Evolutionary conservation across 1,140 invertebrate genomes (phyloP), one percentile per base, ranked within the genome.

Genomic region (Arion vulgaris): DNA sequence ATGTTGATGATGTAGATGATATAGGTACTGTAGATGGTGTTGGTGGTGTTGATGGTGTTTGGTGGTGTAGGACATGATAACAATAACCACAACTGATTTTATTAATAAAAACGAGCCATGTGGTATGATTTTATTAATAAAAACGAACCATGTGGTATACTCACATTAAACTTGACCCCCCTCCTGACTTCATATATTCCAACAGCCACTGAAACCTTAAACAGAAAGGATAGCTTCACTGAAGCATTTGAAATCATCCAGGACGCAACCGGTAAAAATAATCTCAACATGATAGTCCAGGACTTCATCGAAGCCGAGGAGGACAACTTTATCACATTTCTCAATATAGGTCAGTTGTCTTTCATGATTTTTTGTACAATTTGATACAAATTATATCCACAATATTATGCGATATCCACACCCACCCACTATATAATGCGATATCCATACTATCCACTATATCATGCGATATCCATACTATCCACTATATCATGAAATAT

Each of bases 251-350:
- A 81, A 69, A n/a, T 5, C 38, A 81, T 81, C 69, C 51, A 57
- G 32, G 71, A 81, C 26, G 68, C 71, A 0, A 81, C 71, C 1
- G 71, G 80, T 9, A 81, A 81, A 41, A 1, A 28, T 7, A 71
- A 81, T 34, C 39, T 81, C 32, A 73, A 81, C 51, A 15, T 74
- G 51, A 81, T 81, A 5, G 71, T 81, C 0, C 49, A 72, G 38
- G 80, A 81, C 51, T 81, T 81, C 71, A 81, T 81, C 39, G 80
- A 81, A 36, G 51, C 69, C 9, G 80, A 81, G 71, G 80, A 81
- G 49, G 71, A 81, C 28, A 81, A 81, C 45, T 81, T 81, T 36
- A 36, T n/a, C 45, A 72, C 66, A 26, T 81, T 81, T 34, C 71
- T 81, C 32, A 38, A 11, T 17, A 81, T 81, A 23, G 80, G 80